Conservation (phyloP, 1,140 invertebrate species). For the Pemphigus obesinymphae region DNA sequence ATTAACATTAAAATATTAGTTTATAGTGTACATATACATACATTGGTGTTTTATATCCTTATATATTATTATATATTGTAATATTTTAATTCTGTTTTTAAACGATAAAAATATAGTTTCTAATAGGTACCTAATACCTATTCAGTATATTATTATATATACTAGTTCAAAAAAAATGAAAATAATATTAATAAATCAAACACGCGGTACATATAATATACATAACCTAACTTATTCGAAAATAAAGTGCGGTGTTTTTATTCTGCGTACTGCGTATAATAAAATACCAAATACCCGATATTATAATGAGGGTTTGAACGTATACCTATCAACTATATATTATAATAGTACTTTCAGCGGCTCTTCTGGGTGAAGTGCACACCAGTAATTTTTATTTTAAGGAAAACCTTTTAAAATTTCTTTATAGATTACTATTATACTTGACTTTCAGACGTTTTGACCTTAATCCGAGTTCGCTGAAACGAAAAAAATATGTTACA, state of each 20-base stretch:
- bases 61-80: not conserved
- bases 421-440: not conserved
- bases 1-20: not conserved
- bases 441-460: not conserved
- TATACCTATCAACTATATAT: too few species aligned
- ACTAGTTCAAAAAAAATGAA: not conserved
- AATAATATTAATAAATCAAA: not conserved
- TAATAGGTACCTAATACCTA: not conserved
- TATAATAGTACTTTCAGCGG: not conserved
- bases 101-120: not conserved
- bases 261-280: not conserved
- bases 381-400: not conserved
- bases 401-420: not conserved
- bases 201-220: not conserved
- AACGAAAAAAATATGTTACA: not conserved
- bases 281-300: not conserved
- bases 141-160: too few species aligned
- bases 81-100: not conserved
- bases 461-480: not conserved
- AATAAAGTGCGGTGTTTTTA: not conserved
- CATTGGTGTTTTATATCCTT: not conserved
- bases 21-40: not conserved
- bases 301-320: constrained; percentile 16
- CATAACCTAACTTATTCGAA: not conserved
- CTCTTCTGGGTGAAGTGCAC: not conserved